phyloP scores from a whole-genome alignment of 2,113 vertebrate genomes.

The Neomonachus schauinslandi region DNA sequence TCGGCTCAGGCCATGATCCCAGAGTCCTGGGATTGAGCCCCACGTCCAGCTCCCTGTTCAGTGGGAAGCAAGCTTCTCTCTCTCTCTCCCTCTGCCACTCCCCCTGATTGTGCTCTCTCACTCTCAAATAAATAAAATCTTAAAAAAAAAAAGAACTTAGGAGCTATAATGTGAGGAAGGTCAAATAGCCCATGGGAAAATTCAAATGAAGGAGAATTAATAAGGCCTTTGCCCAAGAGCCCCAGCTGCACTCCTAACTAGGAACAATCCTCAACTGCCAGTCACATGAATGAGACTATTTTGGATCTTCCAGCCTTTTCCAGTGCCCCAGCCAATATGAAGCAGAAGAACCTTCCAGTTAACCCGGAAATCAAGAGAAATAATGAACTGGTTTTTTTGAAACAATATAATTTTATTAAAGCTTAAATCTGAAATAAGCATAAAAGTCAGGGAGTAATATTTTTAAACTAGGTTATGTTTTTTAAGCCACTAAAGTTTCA shows the following conservation, averaged over 20 bases:
- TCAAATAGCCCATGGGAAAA: background rate
- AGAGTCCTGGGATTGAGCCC: no score
- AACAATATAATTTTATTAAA: conserved; percentile 17
- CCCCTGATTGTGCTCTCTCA: background rate
- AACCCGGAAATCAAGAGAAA: background rate
- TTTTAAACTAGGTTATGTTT: conserved; percentile 2
- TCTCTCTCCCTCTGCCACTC: background rate
- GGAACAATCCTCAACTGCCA: background rate
- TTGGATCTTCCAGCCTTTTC: background rate
- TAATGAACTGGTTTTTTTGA: background rate
- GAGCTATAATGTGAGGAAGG: background rate
- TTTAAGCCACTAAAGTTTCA: conserved; percentile 40
- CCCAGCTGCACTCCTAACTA: background rate
- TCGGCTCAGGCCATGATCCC: background rate
- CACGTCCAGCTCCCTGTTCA: background rate
- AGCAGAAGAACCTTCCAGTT: background rate
- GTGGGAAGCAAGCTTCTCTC: background rate
- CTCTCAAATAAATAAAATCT: background rate
- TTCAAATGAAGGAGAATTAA: background rate
- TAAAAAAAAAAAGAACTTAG: background rate
- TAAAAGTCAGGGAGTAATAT: background rate
- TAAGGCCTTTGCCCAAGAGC: background rate
- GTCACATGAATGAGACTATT: background rate
- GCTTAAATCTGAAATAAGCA: conserved; percentile 18
- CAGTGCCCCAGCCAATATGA: background rate